Conservation (phyloP, 2,797 vertebrate genomes). For the Coranthus polyacanthus region DNA sequence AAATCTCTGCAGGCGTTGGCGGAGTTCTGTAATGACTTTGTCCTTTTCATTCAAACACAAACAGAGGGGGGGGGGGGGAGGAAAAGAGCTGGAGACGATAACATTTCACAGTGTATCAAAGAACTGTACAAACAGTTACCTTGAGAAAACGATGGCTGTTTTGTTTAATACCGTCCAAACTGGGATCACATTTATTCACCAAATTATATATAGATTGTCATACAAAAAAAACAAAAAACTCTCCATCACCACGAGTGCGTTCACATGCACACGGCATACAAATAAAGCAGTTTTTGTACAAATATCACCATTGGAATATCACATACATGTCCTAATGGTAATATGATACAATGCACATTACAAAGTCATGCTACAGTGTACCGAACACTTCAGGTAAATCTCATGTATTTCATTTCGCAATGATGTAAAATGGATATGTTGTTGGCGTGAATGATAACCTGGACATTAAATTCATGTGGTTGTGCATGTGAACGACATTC, state of each 20-base stretch:
- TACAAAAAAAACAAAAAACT: slow-evolving; percentile 37
- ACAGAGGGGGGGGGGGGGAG: slow-evolving; percentile 20
- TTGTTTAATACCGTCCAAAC: slow-evolving; percentile 36
- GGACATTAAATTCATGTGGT: neutral
- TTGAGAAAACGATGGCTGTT: slow-evolving; percentile 51
- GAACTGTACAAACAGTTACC: slow-evolving; percentile 75
- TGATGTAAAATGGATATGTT: slow-evolving; percentile 9
- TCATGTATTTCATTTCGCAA: neutral
- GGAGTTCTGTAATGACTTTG: slow-evolving; percentile 21
- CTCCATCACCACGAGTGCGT: slow-evolving; percentile 9
- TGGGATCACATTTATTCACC: slow-evolving; percentile 43
- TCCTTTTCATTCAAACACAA: slow-evolving; percentile 11
- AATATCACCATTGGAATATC: slow-evolving; percentile 3
- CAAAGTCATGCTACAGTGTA: slow-evolving; percentile 24
- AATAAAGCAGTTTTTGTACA: slow-evolving; percentile 30
- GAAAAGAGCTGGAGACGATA: slow-evolving; percentile 8
- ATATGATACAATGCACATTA: slow-evolving; percentile 1
- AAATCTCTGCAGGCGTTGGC: slow-evolving; percentile 65
- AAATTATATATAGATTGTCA: slow-evolving; percentile 27
- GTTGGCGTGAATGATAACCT: neutral
- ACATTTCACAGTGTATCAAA: slow-evolving; percentile 83
- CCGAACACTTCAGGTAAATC: slow-evolving; percentile 9
- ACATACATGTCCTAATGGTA: neutral
- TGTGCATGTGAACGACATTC: slow-evolving; percentile 42
- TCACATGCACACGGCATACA: slow-evolving; percentile 36